Percentiles rank a stretch among this genome's conserved stretches.
These are phyloP conservation scores for Petaurus breviceps DNA, from an alignment of 2,113 vertebrate species.

Conservation along the genomic window DNA sequence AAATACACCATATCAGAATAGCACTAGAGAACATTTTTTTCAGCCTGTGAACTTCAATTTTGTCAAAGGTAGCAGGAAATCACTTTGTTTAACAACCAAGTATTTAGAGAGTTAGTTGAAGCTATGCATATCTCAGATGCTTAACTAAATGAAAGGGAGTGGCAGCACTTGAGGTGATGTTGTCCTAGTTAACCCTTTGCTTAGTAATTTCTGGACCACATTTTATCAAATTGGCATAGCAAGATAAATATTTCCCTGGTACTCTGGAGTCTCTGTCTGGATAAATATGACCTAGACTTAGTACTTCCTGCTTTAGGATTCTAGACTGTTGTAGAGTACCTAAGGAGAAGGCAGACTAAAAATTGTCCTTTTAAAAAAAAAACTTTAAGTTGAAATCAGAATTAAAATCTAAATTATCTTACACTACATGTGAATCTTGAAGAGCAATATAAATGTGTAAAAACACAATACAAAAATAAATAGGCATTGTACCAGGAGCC, in stretches of 20 bases:
- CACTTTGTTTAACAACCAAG: background rate
- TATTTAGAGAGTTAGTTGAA: background rate
- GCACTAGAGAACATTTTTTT: conserved; percentile 4
- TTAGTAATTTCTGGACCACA: background rate
- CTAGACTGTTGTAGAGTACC: background rate
- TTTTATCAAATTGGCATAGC: background rate
- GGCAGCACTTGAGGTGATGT: background rate
- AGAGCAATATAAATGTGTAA: background rate
- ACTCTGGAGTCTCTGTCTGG: background rate
- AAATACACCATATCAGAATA: conserved; percentile 5
- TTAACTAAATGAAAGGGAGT: background rate
- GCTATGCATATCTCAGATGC: background rate
- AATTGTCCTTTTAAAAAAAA: background rate
- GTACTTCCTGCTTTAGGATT: background rate
- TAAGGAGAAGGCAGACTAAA: background rate
- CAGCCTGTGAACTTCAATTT: conserved; percentile 9
- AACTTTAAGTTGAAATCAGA: background rate
- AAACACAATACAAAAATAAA: background rate
- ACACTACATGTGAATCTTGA: background rate
- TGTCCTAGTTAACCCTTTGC: background rate
- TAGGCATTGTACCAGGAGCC: background rate
- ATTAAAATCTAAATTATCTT: background rate
- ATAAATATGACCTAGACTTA: background rate
- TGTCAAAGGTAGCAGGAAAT: background rate
- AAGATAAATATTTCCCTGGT: background rate